Evolutionary conservation across 1,140 invertebrate genomes (phyloP).

Genomic region (Lutraria rhynchaena): DNA sequence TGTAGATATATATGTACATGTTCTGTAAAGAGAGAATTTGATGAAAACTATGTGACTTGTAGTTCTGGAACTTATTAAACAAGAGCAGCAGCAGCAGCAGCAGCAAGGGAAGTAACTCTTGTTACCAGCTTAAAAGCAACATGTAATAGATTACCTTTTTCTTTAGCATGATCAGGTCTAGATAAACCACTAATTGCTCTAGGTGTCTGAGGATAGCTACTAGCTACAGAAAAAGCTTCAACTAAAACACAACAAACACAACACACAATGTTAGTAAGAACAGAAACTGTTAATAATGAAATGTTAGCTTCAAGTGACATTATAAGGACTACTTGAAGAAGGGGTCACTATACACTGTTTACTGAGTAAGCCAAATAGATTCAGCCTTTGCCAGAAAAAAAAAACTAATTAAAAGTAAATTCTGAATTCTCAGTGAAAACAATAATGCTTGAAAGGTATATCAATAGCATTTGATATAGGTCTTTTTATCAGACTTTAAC

Average conservation of each 20-base stretch:
- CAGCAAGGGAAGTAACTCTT: neutral
- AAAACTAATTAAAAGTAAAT: neutral
- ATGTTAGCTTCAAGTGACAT: neutral
- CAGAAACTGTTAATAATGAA: neutral
- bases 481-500: too few relatives aligned
- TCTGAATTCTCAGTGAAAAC: neutral
- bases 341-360: neutral
- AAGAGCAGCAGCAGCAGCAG: too few relatives aligned
- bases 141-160: slow-evolving; percentile 25
- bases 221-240: slow-evolving; percentile 42
- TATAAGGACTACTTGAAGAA: neutral
- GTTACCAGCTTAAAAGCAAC: neutral
- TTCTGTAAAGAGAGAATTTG: too few relatives aligned
- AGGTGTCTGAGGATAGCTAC: slow-evolving; percentile 14
- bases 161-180: neutral
- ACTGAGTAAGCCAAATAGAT: neutral
- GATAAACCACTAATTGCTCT: slow-evolving; percentile 6
- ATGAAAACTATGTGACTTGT: too few relatives aligned
- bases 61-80: neutral
- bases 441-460: neutral
- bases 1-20: too few relatives aligned
- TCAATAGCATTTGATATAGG: too few relatives aligned
- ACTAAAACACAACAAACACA: slow-evolving; percentile 34
- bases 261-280: neutral
- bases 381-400: neutral